phyloP scores from a whole-genome alignment of 2,113 vertebrate genomes.

The Xiphophorus maculatus region DNA sequence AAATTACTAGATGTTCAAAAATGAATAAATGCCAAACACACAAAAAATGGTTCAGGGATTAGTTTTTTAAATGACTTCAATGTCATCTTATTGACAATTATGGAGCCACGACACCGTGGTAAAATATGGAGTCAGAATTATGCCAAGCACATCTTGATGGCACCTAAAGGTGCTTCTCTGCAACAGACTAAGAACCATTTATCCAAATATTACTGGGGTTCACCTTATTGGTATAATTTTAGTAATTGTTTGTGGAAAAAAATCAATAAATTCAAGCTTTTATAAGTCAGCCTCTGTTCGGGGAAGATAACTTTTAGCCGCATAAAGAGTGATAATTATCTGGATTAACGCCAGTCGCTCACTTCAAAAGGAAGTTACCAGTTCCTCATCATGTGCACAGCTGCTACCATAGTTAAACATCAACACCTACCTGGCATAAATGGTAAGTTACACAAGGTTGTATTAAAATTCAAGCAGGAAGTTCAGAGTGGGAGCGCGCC shows the following conservation, averaged over 20 bases:
- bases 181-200: too few species aligned
- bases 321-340: neutral
- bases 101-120: too few species aligned
- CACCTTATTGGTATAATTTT: too few species aligned
- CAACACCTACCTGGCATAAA: neutral
- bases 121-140: neutral
- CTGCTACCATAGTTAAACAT: neutral
- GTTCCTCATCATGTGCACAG: conserved; percentile 6
- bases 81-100: too few species aligned
- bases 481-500: neutral
- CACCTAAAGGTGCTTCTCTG: too few species aligned
- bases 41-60: too few species aligned
- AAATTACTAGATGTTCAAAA: too few species aligned
- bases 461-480: conserved; percentile 13
- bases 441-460: neutral
- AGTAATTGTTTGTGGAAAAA: too few species aligned
- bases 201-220: too few species aligned
- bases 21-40: too few species aligned
- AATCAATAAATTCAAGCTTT: neutral
- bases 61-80: too few species aligned
- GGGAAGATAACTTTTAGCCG: neutral
- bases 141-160: too few species aligned
- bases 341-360: neutral
- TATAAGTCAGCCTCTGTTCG: neutral
- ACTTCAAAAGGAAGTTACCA: conserved; percentile 18